Conservation (phyloP, 2,113 vertebrate species). For the Reinhardtius hippoglossoides region DNA sequence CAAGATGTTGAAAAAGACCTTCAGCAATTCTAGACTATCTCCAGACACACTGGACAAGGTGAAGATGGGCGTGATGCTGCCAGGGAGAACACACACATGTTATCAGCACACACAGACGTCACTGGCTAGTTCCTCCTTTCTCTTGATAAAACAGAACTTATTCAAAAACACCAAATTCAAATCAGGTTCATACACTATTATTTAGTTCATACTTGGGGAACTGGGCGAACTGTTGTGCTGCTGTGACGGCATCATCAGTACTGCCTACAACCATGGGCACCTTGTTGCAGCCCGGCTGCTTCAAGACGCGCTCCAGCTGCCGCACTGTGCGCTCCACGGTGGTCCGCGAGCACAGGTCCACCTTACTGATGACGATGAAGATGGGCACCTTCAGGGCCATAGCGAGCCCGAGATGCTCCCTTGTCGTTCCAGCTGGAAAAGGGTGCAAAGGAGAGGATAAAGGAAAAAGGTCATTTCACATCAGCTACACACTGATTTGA, state of each 20-base stretch:
- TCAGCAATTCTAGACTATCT: conserved; percentile 93
- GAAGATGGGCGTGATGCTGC: conserved; percentile 96
- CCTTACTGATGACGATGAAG: conserved; percentile 97
- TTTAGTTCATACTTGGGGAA: conserved; percentile 88
- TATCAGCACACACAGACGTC: not conserved
- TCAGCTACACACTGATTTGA: no score
- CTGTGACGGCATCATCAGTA: conserved; percentile 94
- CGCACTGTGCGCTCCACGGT: conserved; percentile 95
- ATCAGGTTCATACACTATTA: not conserved
- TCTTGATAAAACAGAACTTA: not conserved
- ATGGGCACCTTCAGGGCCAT: conserved; percentile 98
- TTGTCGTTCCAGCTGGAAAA: conserved; percentile 90
- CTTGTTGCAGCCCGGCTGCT: conserved; percentile 98
- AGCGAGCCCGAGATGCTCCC: conserved; percentile 95
- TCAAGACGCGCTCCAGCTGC: conserved; percentile 94
- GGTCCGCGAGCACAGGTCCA: conserved; percentile 92
- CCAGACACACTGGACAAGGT: conserved; percentile 96
- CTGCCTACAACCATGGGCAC: conserved; percentile 91
- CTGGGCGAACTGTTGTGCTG: conserved; percentile 96
- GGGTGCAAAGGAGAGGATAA: not conserved
- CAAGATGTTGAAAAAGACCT: conserved; percentile 97
- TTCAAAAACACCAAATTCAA: not conserved
- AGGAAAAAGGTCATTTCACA: not conserved
- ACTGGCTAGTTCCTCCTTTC: not conserved
- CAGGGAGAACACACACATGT: conserved; percentile 1